Conservation (phyloP, 2,797 vertebrate species). For the Bradypodion pumilum region DNA sequence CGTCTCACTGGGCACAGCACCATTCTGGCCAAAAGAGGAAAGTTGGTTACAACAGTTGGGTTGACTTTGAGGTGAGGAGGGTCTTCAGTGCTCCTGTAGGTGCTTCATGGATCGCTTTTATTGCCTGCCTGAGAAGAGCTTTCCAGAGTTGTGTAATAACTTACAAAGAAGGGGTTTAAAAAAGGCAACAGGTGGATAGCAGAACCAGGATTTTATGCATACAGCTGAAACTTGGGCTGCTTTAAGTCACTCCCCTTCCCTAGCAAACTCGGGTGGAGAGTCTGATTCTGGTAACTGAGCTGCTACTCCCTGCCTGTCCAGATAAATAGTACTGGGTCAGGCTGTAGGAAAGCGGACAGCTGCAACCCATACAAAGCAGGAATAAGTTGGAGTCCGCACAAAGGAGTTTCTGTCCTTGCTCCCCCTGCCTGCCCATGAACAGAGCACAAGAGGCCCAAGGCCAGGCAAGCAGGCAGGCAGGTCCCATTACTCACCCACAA, state of each 20-base stretch:
- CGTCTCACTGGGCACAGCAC: slow-evolving; percentile 92
- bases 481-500: background rate
- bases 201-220: background rate
- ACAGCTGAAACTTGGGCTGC: background rate
- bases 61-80: background rate
- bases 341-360: slow-evolving; percentile 70
- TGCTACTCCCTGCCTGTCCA: slow-evolving; percentile 21
- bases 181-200: background rate
- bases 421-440: background rate
- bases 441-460: slow-evolving; percentile 42
- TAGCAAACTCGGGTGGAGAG: slow-evolving; percentile 31
- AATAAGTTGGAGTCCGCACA: slow-evolving; percentile 62
- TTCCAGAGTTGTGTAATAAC: background rate
- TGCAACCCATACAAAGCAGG: slow-evolving; percentile 77
- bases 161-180: background rate
- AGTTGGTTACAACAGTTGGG: background rate
- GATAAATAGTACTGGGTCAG: slow-evolving; percentile 60
- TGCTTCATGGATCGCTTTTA: background rate
- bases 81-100: background rate
- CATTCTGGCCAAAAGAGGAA: slow-evolving; percentile 84
- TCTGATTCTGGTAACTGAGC: background rate
- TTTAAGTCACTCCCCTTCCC: background rate
- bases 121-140: background rate
- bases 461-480: slow-evolving; percentile 37
- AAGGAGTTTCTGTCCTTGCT: slow-evolving; percentile 62